These are phyloP conservation scores for Psilopogon haemacephalus DNA, from an alignment of 2,113 vertebrate species.

Conservation along the genomic window DNA sequence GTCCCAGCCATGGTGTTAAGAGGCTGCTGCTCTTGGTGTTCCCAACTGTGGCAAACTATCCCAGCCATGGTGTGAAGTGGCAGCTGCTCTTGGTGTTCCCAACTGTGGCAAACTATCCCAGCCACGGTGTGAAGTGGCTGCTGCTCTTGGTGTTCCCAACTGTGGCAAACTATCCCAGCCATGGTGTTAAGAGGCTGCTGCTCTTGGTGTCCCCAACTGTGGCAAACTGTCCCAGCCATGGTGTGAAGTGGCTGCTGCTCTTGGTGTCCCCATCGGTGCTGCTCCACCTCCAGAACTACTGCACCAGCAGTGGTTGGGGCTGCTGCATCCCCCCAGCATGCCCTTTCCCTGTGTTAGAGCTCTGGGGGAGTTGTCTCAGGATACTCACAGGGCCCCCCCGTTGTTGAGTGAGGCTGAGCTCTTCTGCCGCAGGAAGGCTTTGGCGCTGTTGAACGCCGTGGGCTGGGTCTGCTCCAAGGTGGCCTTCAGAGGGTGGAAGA, in stretches of 20 bases:
- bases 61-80: fast-evolving
- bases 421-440: constrained; percentile 81
- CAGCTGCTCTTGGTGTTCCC: not conserved
- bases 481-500: constrained; percentile 80
- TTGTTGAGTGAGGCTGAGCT: constrained; percentile 89
- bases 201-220: not conserved
- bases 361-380: not conserved
- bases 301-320: fast-evolving
- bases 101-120: not conserved
- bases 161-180: not conserved
- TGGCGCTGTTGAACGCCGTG: constrained; percentile 70
- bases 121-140: fast-evolving
- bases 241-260: fast-evolving
- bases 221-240: fast-evolving
- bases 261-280: not conserved
- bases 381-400: constrained; percentile 86
- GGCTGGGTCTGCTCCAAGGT: constrained; percentile 82
- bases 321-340: fast-evolving
- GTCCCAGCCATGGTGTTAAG: not conserved
- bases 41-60: too few species aligned
- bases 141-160: not conserved
- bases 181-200: fast-evolving
- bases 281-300: not conserved
- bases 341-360: fast-evolving
- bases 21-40: not conserved